These are phyloP conservation scores for Tapera naevia DNA, from an alignment of 2,797 vertebrate genomes.

Conservation along the genomic window DNA sequence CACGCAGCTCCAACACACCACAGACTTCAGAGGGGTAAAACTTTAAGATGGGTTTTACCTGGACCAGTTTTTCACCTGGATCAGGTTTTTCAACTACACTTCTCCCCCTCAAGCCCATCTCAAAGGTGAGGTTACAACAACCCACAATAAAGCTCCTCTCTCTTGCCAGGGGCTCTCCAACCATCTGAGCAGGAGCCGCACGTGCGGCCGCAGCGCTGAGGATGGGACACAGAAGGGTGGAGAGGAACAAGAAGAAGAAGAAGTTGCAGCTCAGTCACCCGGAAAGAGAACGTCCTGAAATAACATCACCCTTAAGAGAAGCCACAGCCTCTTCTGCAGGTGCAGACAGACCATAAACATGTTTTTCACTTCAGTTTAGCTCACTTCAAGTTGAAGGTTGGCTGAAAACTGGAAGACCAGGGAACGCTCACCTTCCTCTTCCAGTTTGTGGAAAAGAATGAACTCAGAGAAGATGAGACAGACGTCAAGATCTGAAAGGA, in stretches of 20 bases:
- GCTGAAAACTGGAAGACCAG: not conserved
- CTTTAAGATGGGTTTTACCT: not conserved
- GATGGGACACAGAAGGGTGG: not conserved
- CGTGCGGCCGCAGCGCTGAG: rapidly evolving
- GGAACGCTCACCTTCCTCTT: not conserved
- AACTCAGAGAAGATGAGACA: not conserved
- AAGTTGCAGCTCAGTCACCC: not conserved
- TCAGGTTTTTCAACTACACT: not conserved
- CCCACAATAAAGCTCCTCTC: not conserved
- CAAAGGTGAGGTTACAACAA: not conserved
- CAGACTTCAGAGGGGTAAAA: not conserved
- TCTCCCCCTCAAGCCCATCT: not conserved
- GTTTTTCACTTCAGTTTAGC: not conserved
- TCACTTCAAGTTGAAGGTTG: not conserved
- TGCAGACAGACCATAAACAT: not conserved
- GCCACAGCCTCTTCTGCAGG: constrained; percentile 20
- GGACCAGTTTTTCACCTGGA: not conserved
- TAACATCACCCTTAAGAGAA: not conserved
- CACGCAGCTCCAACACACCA: not conserved
- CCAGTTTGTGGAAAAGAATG: not conserved
- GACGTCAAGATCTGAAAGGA: constrained; percentile 12
- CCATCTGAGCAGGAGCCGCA: not conserved
- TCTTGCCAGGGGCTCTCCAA: not conserved
- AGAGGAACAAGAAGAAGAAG: not conserved
- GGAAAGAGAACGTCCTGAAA: not conserved